These are phyloP conservation scores for Boloria euphrosyne DNA, from an alignment of 2,888 invertebrate genomes.

Conservation along the genomic window DNA sequence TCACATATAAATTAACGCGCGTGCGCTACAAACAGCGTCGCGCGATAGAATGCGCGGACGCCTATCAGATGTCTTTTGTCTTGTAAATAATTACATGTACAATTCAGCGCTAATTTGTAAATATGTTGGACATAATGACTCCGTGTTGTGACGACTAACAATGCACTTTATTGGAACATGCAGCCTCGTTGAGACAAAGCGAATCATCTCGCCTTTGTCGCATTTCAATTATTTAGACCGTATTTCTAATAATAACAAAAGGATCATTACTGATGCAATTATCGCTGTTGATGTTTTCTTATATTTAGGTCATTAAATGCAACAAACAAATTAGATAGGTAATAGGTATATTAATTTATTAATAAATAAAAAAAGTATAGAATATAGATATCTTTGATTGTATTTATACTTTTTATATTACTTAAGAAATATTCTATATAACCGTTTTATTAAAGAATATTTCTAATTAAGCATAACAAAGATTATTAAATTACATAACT, in stretches of 20 bases:
- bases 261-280: neutral
- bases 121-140: constrained; percentile 30
- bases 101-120: constrained; percentile 39
- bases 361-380: too few species aligned
- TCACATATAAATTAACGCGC: constrained; percentile 50
- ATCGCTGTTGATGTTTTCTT: too few species aligned
- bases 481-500: too few species aligned
- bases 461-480: too few species aligned
- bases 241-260: constrained; percentile 11
- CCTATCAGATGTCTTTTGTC: constrained; percentile 47
- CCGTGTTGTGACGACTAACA: constrained; percentile 25
- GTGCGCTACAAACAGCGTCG: constrained; percentile 54
- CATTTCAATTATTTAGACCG: constrained; percentile 6
- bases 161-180: constrained; percentile 32
- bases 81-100: constrained; percentile 39
- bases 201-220: constrained; percentile 20
- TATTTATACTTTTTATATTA: too few species aligned
- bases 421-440: too few species aligned
- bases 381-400: too few species aligned
- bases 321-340: too few species aligned
- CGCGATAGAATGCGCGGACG: constrained; percentile 65
- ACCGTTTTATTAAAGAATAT: too few species aligned
- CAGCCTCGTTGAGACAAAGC: constrained; percentile 26
- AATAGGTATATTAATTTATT: too few species aligned
- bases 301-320: too few species aligned